Evolutionary conservation across 1,140 invertebrate species (phyloP), one percentile per base, ranked within the genome.

Genomic region (Lepidurus couesii): DNA sequence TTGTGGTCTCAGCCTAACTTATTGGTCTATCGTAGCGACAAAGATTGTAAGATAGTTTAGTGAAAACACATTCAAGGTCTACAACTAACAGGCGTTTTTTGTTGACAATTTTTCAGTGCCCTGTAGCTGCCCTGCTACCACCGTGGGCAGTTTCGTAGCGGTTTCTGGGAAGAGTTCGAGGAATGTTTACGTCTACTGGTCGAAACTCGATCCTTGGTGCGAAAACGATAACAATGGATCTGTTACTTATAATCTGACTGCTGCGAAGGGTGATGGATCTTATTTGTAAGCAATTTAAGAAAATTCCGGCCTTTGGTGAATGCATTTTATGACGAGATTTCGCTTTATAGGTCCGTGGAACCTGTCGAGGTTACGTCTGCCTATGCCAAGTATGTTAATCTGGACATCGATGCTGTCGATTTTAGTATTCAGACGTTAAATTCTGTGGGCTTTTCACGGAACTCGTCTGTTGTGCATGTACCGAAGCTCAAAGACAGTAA

Each of bases 1-100:
- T 88, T 88, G 82, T 92, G 90, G 90, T 91, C 91, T 44, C 82
- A 89, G 73, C 89, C 88, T 80, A 86, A 86, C 47, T 87, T 85
- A 24, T 81, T 87, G 87, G 91, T 77, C 85, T 87, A 80, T 92
- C 91, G 8, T 82, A 83, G 26, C 86, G 90, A 79, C 88, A 87
- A 84, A 84, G 86, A 65, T 16, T 65, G 53, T 65, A 16, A 65
- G 34, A 34, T 34, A 34, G n/a, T 65, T 65, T 16, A 65, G 13
- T 7, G 13, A 21, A 21, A 34, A 7, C 21, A n/a, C 8, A 65
- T 13, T n/a, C 53, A 11, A 65, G 13, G 21, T 65, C 10, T 10
- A 89, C 84, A 86, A 84, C 84, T 74, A 47, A 53, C 75, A 47
- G 26, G 13, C 13, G 73, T 11, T 16, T 16, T 44, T 42, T 78